Conservation (phyloP, 53 echinoderm and acorn worm species). For the Pentamera pediparva region DNA sequence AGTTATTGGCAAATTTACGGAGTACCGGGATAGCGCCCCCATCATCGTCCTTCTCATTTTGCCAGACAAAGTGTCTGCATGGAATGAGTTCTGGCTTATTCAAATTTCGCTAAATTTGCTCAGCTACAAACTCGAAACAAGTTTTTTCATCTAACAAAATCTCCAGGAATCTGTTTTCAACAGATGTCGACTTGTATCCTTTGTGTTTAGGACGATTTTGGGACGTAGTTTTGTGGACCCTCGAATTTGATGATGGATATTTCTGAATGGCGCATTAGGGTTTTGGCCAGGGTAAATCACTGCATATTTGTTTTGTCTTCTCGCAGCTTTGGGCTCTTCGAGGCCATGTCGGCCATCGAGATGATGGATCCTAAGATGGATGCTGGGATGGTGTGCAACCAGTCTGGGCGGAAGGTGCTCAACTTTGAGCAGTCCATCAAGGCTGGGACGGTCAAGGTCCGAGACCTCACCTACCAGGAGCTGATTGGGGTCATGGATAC, state of each 20-base stretch:
- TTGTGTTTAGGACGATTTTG: background rate
- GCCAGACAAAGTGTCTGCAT: too few relatives aligned
- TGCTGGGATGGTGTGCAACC: slow-evolving; percentile 96
- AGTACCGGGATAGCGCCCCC: too few relatives aligned
- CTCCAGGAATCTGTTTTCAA: background rate
- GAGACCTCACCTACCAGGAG: slow-evolving; percentile 66
- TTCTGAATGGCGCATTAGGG: background rate
- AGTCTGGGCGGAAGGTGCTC: slow-evolving; percentile 77
- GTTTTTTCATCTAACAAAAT: too few relatives aligned
- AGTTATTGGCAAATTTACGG: too few relatives aligned
- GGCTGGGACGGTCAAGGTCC: slow-evolving; percentile 60
- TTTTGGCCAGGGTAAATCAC: background rate
- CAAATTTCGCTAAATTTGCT: too few relatives aligned
- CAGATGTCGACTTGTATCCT: too few relatives aligned
- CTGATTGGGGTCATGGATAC: slow-evolving; percentile 87
- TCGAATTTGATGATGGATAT: background rate
- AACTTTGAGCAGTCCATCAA: slow-evolving; percentile 81
- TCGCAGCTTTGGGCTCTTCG: slow-evolving; percentile 92
- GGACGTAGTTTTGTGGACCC: background rate
- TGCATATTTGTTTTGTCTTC: background rate
- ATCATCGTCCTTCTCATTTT: too few relatives aligned
- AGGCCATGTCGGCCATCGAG: slow-evolving; percentile 99
- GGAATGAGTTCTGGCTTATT: too few relatives aligned
- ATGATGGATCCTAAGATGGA: slow-evolving; percentile 99
- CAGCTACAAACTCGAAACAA: too few relatives aligned